Evolutionary conservation across 1,140 invertebrate genomes (phyloP).

Genomic region (Mizuhopecten yessoensis): DNA sequence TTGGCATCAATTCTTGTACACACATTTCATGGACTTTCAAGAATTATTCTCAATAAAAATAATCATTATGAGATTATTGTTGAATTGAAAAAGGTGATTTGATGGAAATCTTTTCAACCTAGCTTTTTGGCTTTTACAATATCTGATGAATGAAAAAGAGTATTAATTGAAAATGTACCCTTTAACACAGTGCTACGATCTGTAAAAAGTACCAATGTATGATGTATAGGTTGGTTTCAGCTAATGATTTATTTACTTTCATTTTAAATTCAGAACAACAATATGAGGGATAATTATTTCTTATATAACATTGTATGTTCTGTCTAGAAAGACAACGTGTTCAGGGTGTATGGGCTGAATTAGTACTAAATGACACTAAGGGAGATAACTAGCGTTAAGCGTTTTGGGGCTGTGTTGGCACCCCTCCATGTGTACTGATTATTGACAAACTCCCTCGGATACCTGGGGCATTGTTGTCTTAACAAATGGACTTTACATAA

Average conservation of each 20-base stretch:
- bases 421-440: not conserved
- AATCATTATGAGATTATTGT: conserved; percentile 3
- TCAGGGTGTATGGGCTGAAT: too few relatives aligned
- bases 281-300: not conserved
- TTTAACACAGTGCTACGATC: not conserved
- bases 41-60: not conserved
- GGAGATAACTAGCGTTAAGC: not conserved
- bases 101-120: conserved; percentile 16
- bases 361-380: not conserved
- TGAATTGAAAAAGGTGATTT: conserved; percentile 18
- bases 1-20: not conserved
- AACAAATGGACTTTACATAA: conserved; percentile 9
- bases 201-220: not conserved
- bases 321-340: not conserved
- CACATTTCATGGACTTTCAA: not conserved
- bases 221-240: too few relatives aligned
- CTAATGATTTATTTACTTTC: not conserved
- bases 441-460: not conserved
- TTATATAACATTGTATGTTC: not conserved
- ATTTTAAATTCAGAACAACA: not conserved
- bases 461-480: conserved; percentile 18
- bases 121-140: not conserved
- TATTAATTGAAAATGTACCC: not conserved
- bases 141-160: conserved; percentile 4
- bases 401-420: not conserved